Percentiles rank a stretch among this genome's conserved stretches.
These are phyloP conservation scores for Luidia sarsii DNA, from an alignment of 53 echinoderm and acorn worm species.

Conservation along the genomic window DNA sequence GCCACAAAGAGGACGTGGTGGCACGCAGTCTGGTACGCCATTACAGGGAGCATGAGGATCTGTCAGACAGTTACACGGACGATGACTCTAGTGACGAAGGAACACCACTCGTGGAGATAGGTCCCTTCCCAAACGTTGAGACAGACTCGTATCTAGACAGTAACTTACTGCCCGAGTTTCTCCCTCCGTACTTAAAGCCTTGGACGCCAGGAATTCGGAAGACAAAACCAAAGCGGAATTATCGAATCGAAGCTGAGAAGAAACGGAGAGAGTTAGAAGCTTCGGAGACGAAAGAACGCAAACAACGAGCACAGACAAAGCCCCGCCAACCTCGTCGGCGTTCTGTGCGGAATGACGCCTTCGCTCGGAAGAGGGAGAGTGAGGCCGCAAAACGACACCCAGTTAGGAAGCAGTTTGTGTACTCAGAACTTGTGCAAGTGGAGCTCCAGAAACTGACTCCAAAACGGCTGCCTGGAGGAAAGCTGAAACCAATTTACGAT, in stretches of 20 bases:
- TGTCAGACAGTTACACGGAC: neutral
- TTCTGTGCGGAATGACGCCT: constrained; percentile 35
- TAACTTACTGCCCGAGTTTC: constrained; percentile 18
- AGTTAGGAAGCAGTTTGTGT: constrained; percentile 79
- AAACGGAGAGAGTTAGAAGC: constrained; percentile 43
- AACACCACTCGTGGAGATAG: constrained; percentile 39
- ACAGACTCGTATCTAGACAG: constrained; percentile 40
- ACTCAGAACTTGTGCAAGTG: constrained; percentile 69
- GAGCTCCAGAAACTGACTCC: constrained; percentile 79
- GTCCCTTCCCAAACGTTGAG: constrained; percentile 61
- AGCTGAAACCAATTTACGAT: constrained; percentile 80
- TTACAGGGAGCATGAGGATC: constrained; percentile 23
- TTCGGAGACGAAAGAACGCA: constrained; percentile 13
- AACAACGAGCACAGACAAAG: neutral
- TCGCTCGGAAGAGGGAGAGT: constrained; percentile 57
- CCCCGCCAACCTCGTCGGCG: constrained; percentile 20
- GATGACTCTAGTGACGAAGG: constrained; percentile 12
- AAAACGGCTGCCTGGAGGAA: constrained; percentile 72
- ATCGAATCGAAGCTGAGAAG: constrained; percentile 13
- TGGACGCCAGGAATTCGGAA: constrained; percentile 45
- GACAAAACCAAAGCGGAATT: constrained; percentile 18
- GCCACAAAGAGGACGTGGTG: neutral
- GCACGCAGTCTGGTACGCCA: neutral
- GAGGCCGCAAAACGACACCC: constrained; percentile 77
- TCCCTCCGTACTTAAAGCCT: constrained; percentile 21